Conservation (phyloP, 2,888 invertebrate species). For the Isoperla grammatica region DNA sequence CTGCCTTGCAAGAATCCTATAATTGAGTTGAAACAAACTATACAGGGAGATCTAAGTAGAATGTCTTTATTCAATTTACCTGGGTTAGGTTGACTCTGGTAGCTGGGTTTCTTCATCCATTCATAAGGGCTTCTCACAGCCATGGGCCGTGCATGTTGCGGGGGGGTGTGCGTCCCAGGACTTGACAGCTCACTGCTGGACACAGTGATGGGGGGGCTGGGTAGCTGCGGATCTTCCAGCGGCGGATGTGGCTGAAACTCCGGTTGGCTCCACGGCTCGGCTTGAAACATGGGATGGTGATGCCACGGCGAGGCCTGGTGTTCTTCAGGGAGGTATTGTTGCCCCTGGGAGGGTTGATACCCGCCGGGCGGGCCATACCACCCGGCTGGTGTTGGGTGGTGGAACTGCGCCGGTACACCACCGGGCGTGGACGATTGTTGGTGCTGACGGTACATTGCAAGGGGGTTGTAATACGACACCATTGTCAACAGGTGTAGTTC, state of each 20-base stretch:
- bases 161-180: conserved; percentile 46
- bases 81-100: conserved; percentile 78
- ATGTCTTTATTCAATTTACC: conserved; percentile 50
- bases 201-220: conserved; percentile 55
- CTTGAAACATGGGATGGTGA: conserved; percentile 26
- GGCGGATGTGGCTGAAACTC: conserved; percentile 34
- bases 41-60: too few species aligned
- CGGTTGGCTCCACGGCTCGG: conserved; percentile 28
- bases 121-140: conserved; percentile 78
- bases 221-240: conserved; percentile 37
- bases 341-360: conserved; percentile 50
- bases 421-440: conserved; percentile 40
- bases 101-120: conserved; percentile 89
- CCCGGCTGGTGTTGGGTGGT: conserved; percentile 40
- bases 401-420: conserved; percentile 37
- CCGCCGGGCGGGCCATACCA: conserved; percentile 44
- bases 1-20: too few species aligned
- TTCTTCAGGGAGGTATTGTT: conserved; percentile 31
- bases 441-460: conserved; percentile 63
- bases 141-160: conserved; percentile 51
- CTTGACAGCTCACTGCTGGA: conserved; percentile 58
- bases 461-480: conserved; percentile 69
- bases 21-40: too few species aligned
- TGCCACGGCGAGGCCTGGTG: conserved; percentile 29
- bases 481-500: conserved; percentile 42